A percentile compares a stretch with the other conserved stretches of the same genome.
Evolutionary conservation across 2,888 invertebrate species (phyloP).

Genomic region (Agriopis marginaria): DNA sequence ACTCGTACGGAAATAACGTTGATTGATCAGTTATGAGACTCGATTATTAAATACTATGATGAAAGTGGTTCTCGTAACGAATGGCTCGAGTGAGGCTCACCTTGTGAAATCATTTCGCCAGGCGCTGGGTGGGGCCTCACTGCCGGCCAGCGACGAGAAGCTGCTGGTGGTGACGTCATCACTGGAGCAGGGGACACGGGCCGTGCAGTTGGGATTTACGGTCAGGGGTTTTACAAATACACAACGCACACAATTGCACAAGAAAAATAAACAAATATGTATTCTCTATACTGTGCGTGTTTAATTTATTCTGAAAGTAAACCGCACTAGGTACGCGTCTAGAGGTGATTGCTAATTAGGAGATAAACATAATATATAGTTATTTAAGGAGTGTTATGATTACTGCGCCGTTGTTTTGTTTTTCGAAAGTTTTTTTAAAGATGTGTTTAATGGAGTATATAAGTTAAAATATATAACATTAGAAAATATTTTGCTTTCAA

Average conservation of each 20-base stretch:
- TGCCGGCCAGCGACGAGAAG: conserved; percentile 75
- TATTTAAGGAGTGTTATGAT: no score
- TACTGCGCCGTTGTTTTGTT: not conserved
- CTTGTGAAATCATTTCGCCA: conserved; percentile 80
- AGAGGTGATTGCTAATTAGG: not conserved
- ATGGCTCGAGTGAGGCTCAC: conserved; percentile 61
- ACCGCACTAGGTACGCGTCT: conserved; percentile 18
- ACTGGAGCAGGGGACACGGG: conserved; percentile 74
- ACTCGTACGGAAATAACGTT: not conserved
- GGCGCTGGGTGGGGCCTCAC: conserved; percentile 74
- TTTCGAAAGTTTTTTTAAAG: not conserved
- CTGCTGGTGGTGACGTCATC: conserved; percentile 80
- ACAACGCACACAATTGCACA: conserved; percentile 75
- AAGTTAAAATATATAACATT: not conserved
- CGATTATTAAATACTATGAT: not conserved
- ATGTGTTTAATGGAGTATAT: not conserved
- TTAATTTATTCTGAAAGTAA: conserved; percentile 13
- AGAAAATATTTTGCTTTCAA: not conserved
- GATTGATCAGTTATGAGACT: not conserved
- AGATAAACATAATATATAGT: no score
- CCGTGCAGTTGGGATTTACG: conserved; percentile 73
- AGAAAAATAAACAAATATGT: conserved; percentile 42
- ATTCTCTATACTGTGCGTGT: conserved; percentile 34
- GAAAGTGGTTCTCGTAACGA: conserved; percentile 14
- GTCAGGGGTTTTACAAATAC: conserved; percentile 75